Evolutionary conservation across 2,113 vertebrate species (phyloP).

Genomic region (Thamnaconus septentrionalis): DNA sequence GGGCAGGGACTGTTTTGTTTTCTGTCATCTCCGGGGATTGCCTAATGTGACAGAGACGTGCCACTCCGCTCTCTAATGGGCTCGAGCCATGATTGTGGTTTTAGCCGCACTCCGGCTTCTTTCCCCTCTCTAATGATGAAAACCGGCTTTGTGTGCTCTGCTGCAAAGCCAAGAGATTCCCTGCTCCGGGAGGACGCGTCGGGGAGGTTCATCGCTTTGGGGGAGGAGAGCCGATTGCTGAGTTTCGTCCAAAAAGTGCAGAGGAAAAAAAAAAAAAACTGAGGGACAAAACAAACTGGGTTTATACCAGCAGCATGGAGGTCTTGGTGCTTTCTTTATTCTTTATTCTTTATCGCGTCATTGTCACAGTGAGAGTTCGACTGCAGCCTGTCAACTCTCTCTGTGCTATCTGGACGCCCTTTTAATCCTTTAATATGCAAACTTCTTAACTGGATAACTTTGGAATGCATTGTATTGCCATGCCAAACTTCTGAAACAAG

Average conservation of each 20-base stretch:
- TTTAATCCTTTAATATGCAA: no score
- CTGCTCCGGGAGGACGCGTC: no score
- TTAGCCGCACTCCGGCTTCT: slow-evolving; percentile 37
- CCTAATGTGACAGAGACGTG: slow-evolving; percentile 67
- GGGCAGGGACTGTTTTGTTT: slow-evolving; percentile 61
- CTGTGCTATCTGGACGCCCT: no score
- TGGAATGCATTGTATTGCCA: no score
- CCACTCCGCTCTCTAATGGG: slow-evolving; percentile 55
- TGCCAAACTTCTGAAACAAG: no score
- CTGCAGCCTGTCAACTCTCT: no score
- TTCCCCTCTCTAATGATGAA: slow-evolving; percentile 61
- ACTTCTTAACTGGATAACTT: no score
- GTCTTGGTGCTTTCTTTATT: no score
- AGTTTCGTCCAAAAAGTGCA: slow-evolving; percentile 26
- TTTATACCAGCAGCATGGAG: no score
- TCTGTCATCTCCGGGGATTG: slow-evolving; percentile 41
- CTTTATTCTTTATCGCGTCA: no score
- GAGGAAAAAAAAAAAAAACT: slow-evolving; percentile 20
- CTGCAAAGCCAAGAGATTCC: neutral
- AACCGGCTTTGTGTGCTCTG: slow-evolving; percentile 51
- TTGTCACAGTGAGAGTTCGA: no score
- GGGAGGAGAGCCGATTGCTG: slow-evolving; percentile 4
- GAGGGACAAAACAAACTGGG: neutral
- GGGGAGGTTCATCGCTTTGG: slow-evolving; percentile 36
- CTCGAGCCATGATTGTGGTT: slow-evolving; percentile 47